A percentile compares a stretch with the other conserved stretches of the same genome.
Conservation (phyloP, 2,888 invertebrate species). For the Eupeodes luniger region DNA sequence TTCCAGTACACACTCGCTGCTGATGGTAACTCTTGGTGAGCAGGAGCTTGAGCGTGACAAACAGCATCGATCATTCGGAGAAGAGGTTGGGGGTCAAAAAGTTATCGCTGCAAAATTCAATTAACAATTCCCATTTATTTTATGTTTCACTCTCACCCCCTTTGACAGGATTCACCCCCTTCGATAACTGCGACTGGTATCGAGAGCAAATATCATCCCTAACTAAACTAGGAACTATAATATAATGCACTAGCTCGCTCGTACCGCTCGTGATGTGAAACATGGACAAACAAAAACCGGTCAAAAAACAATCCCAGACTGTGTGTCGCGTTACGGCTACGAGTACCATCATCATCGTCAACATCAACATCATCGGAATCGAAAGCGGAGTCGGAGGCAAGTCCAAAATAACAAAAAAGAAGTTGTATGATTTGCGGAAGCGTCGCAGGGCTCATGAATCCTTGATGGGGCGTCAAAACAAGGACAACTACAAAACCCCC, state of each 20-base stretch:
- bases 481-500: slow-evolving; percentile 31
- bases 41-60: slow-evolving; percentile 55
- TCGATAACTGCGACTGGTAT: not conserved
- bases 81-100: slow-evolving; percentile 39
- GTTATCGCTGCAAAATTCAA: slow-evolving; percentile 73
- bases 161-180: no score
- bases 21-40: slow-evolving; percentile 54
- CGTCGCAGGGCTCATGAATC: slow-evolving; percentile 69
- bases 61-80: slow-evolving; percentile 67
- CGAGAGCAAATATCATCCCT: slow-evolving; percentile 53
- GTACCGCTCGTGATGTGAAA: slow-evolving; percentile 40
- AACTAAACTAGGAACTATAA: slow-evolving; percentile 52
- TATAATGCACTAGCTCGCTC: slow-evolving; percentile 47
- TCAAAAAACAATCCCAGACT: slow-evolving; percentile 41
- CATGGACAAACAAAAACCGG: slow-evolving; percentile 53
- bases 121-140: slow-evolving; percentile 75
- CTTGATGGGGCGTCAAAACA: slow-evolving; percentile 58
- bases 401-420: slow-evolving; percentile 13
- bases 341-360: not conserved
- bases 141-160: slow-evolving; percentile 32
- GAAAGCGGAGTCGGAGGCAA: not conserved
- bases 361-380: no score
- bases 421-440: slow-evolving; percentile 37
- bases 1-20: slow-evolving; percentile 33
- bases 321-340: not conserved